Evolutionary conservation across 2,113 vertebrate genomes (phyloP), one percentile per base, ranked within the genome.

Genomic region (Hirundichthys speculiger): DNA sequence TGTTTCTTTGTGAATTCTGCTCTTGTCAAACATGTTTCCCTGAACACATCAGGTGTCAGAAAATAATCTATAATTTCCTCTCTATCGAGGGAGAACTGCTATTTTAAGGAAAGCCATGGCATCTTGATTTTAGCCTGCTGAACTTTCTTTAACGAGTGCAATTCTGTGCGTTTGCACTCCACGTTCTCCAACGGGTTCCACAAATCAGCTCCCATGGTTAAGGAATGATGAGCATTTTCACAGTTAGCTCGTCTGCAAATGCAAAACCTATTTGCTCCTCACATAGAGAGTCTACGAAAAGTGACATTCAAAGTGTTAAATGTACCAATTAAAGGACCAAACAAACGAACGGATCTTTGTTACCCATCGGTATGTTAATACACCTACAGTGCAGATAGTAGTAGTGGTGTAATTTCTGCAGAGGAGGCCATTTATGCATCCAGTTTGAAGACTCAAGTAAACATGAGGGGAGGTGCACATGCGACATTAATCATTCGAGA

Each of bases 401-500:
- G 30, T 34, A 42, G 40, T 45, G 40, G 61, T 67, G 57, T 43
- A 5, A 8, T 30, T 34, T 65, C 27, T 40, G 24, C 56, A 61
- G 38, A 22, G 43, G 57, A 68, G 65, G 43, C 20, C 38, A 30
- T 24, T 42, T 55, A 62, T 40, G 16, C 57, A 5, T 46, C 6
- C 7, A 34, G 15, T 58, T 19, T 50, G 68, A 53, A 25, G 22
- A 51, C n/a, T 21, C 41, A 4, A 48, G 53, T 43, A 24, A 34
- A 55, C 15, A 55, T 48, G 20, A 64, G 73, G 61, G 39, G 82
- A 65, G 77, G 69, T 14, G 58, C 56, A 52, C 77, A 64, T 76
- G 77, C 65, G 14, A 27, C 11, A 11, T 15, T 38, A 43, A 60
- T 55, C 55, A 51, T 73, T 57, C 34, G 38, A 62, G 51, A 58